Conservation (phyloP, 2,113 vertebrate species). For the Vidua macroura region DNA sequence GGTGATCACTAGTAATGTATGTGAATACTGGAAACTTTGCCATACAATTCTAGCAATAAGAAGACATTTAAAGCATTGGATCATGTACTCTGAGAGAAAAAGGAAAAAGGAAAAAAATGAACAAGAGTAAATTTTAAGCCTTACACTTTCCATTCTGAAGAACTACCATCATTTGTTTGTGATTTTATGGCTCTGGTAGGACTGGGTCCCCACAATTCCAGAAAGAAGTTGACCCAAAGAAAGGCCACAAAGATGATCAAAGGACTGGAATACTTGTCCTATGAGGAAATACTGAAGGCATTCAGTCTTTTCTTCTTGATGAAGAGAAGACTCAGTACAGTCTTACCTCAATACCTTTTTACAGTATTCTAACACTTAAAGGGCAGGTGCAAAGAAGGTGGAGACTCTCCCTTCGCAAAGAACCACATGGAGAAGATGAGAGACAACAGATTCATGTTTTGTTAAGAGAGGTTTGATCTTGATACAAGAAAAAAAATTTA, state of each 20-base stretch:
- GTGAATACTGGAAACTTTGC: neutral
- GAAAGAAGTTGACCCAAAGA: neutral
- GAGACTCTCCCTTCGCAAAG: neutral
- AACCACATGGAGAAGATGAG: neutral
- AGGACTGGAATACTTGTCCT: neutral
- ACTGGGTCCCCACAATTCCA: neutral
- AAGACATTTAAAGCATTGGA: neutral
- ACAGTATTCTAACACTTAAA: neutral
- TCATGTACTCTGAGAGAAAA: neutral
- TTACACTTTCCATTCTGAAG: neutral
- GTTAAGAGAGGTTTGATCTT: neutral
- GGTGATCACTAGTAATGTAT: neutral
- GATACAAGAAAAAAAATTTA: neutral
- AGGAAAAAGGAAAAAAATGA: neutral
- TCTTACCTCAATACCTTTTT: neutral
- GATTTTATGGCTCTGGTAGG: neutral
- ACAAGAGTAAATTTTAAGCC: neutral
- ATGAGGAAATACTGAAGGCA: neutral
- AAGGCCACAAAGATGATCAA: neutral
- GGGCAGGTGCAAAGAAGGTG: neutral
- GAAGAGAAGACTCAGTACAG: neutral
- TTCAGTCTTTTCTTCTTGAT: neutral
- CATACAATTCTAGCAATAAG: neutral
- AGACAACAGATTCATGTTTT: neutral
- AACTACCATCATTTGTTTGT: neutral